Conservation (phyloP, 1,140 invertebrate species). For the Apis florea region DNA sequence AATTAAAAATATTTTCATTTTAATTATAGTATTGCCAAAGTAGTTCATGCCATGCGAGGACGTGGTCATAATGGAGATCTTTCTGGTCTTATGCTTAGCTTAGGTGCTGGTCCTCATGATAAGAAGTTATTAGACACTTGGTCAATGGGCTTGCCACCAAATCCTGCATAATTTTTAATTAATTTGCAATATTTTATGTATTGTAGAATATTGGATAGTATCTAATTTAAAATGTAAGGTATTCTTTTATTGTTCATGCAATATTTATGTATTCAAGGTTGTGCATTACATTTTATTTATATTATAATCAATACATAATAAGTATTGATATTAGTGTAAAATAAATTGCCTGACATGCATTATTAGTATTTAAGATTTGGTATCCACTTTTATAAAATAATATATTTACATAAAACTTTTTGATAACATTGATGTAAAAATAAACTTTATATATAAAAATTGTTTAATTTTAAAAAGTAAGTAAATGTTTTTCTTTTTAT, state of each 20-base stretch:
- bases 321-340: constrained; percentile 16
- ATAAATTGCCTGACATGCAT: constrained; percentile 42
- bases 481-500: background rate
- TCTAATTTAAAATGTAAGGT: constrained; percentile 52
- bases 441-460: constrained; percentile 5
- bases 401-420: background rate
- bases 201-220: constrained; percentile 48
- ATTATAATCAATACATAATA: constrained; percentile 17
- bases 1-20: constrained; percentile 37
- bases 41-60: constrained; percentile 74
- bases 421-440: constrained; percentile 10
- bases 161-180: constrained; percentile 69
- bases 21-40: constrained; percentile 76
- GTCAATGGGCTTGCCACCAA: constrained; percentile 76
- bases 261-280: constrained; percentile 59
- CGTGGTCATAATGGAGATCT: constrained; percentile 72
- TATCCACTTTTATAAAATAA: constrained; percentile 28
- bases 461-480: background rate
- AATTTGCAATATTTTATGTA: constrained; percentile 21
- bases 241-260: constrained; percentile 27
- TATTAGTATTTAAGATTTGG: constrained; percentile 9
- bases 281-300: constrained; percentile 63
- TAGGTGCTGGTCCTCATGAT: constrained; percentile 77
- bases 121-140: constrained; percentile 76
- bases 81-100: constrained; percentile 75